These are phyloP conservation scores for Dissostichus mawsoni DNA, from an alignment of 2,113 vertebrate genomes.

Conservation along the genomic window DNA sequence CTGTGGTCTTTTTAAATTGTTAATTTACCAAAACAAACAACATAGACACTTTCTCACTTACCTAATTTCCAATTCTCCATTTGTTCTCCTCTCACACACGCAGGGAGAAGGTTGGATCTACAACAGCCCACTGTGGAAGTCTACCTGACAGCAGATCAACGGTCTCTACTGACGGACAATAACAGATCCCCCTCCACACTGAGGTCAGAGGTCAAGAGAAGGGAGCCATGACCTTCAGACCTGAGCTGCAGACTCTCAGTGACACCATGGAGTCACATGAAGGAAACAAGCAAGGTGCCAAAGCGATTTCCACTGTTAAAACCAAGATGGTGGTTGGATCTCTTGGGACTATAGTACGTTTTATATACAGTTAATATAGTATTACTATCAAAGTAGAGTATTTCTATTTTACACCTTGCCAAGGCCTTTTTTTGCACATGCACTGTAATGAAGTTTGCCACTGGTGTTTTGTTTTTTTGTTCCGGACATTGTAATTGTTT, in stretches of 20 bases:
- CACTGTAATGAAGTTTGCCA: conserved; percentile 66
- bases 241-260: conserved; percentile 26
- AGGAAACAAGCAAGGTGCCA: conserved; percentile 70
- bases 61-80: conserved; percentile 45
- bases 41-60: background rate
- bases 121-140: conserved; percentile 91
- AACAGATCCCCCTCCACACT: conserved; percentile 25
- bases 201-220: conserved; percentile 18
- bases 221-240: conserved; percentile 2
- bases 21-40: background rate
- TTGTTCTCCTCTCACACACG: background rate
- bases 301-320: conserved; percentile 55
- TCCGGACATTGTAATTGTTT: conserved; percentile 36
- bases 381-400: conserved; percentile 81
- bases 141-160: conserved; percentile 80
- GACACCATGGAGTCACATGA: conserved; percentile 25
- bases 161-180: conserved; percentile 15
- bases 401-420: conserved; percentile 94
- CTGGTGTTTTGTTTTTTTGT: conserved; percentile 54
- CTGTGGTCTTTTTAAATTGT: too few species aligned
- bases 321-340: conserved; percentile 17
- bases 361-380: conserved; percentile 77
- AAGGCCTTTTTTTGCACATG: conserved; percentile 87
- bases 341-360: conserved; percentile 56
- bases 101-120: conserved; percentile 94